Base-by-base conservation (phyloP, 2,797 vertebrate species). In the Brachyalestes nurse region DNA sequence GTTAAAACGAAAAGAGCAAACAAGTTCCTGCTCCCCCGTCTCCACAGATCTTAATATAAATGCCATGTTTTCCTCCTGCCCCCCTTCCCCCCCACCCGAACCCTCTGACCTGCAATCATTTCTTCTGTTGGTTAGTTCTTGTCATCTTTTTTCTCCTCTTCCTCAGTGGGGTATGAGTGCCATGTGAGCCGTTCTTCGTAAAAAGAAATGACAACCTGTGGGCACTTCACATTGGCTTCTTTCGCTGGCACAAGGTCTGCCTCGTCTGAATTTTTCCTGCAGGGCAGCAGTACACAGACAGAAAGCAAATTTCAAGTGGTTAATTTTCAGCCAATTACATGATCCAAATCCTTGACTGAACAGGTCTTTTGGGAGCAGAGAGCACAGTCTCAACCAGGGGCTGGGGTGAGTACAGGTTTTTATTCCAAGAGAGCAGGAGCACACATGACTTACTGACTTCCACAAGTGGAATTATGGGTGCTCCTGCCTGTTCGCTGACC, bases 131-230 rank as follows among this genome's bases (percentile, higher is more conserved):
- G 55, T 78, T 96, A 97, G 92, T 97, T 98, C 93, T 98, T 97
- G 87, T 98, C 97, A 53, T 99, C 97, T 70, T 99, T 99, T 93
- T 99, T 99, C 89, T 98, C 97, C 78, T 99, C 97, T 65, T 98
- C 97, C 90, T 99, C 97, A 0, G 96, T 96, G 75, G 97, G 97
- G 90, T 99, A 98, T 6, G 98, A 99, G 88, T 98, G 97, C 98
- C 98, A 99, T 84, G 97, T 99, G 87, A 99, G 93, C 45, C 98
- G 91, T 91, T 99, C 97, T 94, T 99, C 97, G 2, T 99, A 99
- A 93, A 99, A 99, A 0, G 97, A 98, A 90, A 98, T 99, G 84
- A 99, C 98, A 89, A 99, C 97, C 91, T 99, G 98, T 5, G 98
- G 98, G 91, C 98, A 99, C 87, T 97, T 94, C 51, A 94, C 88